Base-by-base conservation (phyloP, 2,797 vertebrate species). In the Semaprochilodus insignis region DNA sequence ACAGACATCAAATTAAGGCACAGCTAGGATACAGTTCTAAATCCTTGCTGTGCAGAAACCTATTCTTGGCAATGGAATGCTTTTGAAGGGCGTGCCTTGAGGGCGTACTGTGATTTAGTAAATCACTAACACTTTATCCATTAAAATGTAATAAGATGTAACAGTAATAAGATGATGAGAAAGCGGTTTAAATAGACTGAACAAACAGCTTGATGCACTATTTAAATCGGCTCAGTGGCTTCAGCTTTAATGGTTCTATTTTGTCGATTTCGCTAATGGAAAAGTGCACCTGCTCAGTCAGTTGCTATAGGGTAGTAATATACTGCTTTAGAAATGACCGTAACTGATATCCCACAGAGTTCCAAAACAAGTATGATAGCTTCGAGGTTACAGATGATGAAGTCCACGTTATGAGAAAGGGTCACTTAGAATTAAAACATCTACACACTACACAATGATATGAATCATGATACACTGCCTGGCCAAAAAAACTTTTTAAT, bases 71-170 rank as follows among this genome's bases (percentile, higher is more conserved):
- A 27, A 19, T 10, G 48, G 23, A 55, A 10, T 27, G 48, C 23
- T 54, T 73, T 73, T 52, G 27, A 23, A 73, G 27, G 51, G 25
- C 55, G 52, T 73, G 51, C 52, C 27, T 27, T 73, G 25, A 73
- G 48, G 71, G 51, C 57, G 15, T 31, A 23, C 44, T 54, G 25
- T 54, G 21, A 16, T 77, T 52, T 65, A 74, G 63, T 67, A 69
- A 75, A 60, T 48, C n/a, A 48, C 54, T 51, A 51, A 36, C 19
- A 16, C 31, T 74, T 65, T 72, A 51, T 63, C 67, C 25, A 62
- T 80, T 66, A 65, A 81, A 75, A 60, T 76, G 19, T 34, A 67
- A 67, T 75, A 72, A 72, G 34, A 31, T 34, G 67, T 67, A 69
- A 69, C 62, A 60, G 52, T 6, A 62, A 70, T 19, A 67, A 75